These are phyloP conservation scores for Plectrocnemia conspersa DNA, from an alignment of 1,140 invertebrate genomes.

Conservation along the genomic window DNA sequence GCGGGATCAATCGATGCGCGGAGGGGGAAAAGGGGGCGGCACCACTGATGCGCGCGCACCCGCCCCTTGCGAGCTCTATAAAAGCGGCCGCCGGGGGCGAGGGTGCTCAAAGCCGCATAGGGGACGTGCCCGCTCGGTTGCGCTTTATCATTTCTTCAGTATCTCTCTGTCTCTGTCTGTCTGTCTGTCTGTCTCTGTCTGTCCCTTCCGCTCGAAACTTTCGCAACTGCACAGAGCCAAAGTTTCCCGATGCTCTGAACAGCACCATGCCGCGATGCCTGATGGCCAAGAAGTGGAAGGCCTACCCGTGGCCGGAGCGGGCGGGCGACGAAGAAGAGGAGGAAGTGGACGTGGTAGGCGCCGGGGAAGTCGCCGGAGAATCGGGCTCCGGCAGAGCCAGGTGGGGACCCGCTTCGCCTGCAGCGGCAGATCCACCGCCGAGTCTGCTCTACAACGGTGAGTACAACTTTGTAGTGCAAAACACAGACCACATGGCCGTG, in stretches of 20 bases:
- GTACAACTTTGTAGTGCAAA: too few species aligned
- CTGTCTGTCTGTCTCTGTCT: slow-evolving; percentile 46
- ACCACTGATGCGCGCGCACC: slow-evolving; percentile 31
- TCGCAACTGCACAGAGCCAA: slow-evolving; percentile 36
- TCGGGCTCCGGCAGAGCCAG: slow-evolving; percentile 50
- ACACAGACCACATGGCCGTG: too few species aligned
- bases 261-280: slow-evolving; percentile 75
- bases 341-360: slow-evolving; percentile 80
- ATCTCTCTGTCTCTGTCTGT: slow-evolving; percentile 50
- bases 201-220: slow-evolving; percentile 40
- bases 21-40: slow-evolving; percentile 22
- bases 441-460: slow-evolving; percentile 51
- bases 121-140: slow-evolving; percentile 47
- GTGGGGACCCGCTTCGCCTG: slow-evolving; percentile 44
- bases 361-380: slow-evolving; percentile 51
- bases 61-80: slow-evolving; percentile 39
- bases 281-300: slow-evolving; percentile 89
- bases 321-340: slow-evolving; percentile 51
- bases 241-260: slow-evolving; percentile 44
- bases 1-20: slow-evolving; percentile 40
- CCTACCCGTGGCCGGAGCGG: slow-evolving; percentile 71
- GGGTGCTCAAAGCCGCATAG: slow-evolving; percentile 50
- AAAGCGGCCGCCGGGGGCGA: slow-evolving; percentile 41
- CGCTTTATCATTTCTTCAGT: slow-evolving; percentile 44
- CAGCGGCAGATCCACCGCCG: slow-evolving; percentile 49